These are phyloP conservation scores for Tokudaia tokunoshimensis DNA, from an alignment of 2,797 vertebrate genomes.

Conservation along the genomic window DNA sequence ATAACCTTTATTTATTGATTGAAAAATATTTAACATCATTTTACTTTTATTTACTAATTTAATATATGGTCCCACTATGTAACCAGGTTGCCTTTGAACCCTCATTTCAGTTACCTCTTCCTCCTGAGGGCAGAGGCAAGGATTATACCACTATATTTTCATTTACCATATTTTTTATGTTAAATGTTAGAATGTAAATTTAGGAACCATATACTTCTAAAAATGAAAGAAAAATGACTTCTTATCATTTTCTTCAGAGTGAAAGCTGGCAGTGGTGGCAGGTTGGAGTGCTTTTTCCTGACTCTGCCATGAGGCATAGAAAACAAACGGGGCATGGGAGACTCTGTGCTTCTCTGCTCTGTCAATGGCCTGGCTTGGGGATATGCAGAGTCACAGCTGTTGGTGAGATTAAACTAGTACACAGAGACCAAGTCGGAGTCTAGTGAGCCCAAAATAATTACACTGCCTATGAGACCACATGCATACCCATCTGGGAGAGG, in stretches of 20 bases:
- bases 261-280: not conserved
- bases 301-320: not conserved
- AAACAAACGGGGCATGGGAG: not conserved
- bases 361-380: not conserved
- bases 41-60: not conserved
- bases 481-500: not conserved
- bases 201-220: not conserved
- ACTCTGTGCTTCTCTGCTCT: not conserved
- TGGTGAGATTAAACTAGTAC: not conserved
- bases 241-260: not conserved
- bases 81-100: not conserved
- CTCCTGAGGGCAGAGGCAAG: not conserved
- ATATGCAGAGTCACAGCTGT: not conserved
- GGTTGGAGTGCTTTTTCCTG: not conserved
- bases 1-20: not conserved
- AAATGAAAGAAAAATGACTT: not conserved
- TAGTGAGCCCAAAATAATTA: not conserved
- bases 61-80: not conserved
- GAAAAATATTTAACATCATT: not conserved
- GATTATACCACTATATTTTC: not conserved
- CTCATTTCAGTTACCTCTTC: not conserved
- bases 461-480: not conserved
- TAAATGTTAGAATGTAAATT: conserved; percentile 13
- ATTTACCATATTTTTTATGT: not conserved
- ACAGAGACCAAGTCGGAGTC: not conserved